These are phyloP conservation scores for Malacoraja senta DNA, from an alignment of 2,797 vertebrate species.

Conservation along the genomic window DNA sequence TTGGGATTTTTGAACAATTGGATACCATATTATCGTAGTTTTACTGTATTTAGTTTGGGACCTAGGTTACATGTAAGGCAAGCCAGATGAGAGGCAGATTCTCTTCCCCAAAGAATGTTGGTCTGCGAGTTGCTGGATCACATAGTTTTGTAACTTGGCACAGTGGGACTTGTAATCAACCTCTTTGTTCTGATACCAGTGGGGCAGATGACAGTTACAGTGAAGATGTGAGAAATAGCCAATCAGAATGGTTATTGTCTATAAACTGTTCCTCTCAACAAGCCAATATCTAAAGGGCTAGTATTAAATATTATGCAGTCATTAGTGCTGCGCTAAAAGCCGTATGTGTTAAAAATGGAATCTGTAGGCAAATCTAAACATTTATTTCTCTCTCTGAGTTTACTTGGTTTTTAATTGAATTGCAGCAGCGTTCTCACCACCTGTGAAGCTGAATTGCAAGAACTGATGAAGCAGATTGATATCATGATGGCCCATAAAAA, in stretches of 20 bases:
- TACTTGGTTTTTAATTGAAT: conserved; percentile 32
- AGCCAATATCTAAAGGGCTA: neutral
- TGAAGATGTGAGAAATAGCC: neutral
- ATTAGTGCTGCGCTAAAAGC: no score
- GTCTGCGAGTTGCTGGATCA: neutral
- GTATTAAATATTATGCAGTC: neutral
- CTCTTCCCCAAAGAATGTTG: neutral
- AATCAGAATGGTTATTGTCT: neutral
- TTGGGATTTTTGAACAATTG: no score
- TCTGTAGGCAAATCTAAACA: neutral
- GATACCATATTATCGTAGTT: no score
- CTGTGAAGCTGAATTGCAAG: conserved; percentile 65
- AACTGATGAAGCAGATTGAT: conserved; percentile 71
- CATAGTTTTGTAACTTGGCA: neutral
- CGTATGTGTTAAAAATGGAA: neutral
- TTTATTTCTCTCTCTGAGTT: neutral
- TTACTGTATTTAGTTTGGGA: neutral
- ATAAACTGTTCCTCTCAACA: neutral
- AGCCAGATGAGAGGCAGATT: neutral
- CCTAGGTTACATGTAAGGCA: neutral
- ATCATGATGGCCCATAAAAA: conserved; percentile 70
- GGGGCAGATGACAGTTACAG: neutral
- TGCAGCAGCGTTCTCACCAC: conserved; percentile 56
- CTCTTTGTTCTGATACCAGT: neutral
- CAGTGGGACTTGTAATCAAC: neutral